These are phyloP conservation scores for Morpho helenor DNA, from an alignment of 2,888 invertebrate genomes.

Conservation along the genomic window DNA sequence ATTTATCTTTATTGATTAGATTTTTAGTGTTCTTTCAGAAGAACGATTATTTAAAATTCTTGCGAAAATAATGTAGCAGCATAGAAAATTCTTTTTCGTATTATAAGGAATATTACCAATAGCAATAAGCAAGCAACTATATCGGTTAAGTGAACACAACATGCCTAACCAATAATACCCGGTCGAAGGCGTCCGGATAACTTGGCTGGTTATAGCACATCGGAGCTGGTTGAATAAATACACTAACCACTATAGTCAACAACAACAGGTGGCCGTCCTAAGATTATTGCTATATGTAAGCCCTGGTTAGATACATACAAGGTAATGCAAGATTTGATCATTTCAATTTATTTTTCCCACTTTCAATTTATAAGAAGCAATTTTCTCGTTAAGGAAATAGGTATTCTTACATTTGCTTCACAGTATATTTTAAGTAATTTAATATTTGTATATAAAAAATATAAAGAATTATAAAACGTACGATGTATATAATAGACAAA, in stretches of 20 bases:
- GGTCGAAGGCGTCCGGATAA: constrained; percentile 15
- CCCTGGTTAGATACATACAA: not conserved
- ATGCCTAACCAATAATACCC: constrained; percentile 7
- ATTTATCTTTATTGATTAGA: too few relatives aligned
- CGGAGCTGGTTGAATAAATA: constrained; percentile 23
- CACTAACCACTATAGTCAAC: constrained; percentile 17
- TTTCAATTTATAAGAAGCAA: too few relatives aligned
- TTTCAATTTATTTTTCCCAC: not conserved
- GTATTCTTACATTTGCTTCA: too few relatives aligned
- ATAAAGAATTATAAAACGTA: too few relatives aligned
- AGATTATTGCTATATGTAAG: constrained; percentile 15
- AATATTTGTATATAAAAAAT: too few relatives aligned
- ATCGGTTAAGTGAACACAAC: not conserved
- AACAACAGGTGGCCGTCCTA: constrained; percentile 29
- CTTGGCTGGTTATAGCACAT: constrained; percentile 39
- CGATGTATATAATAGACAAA: too few relatives aligned
- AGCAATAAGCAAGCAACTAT: not conserved
- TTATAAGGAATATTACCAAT: not conserved
- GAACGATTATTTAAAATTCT: too few relatives aligned
- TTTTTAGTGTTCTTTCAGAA: too few relatives aligned
- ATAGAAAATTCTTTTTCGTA: not conserved
- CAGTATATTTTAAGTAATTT: too few relatives aligned
- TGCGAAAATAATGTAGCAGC: not conserved
- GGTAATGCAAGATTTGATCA: not conserved
- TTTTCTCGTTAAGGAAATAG: too few relatives aligned